A percentile compares a stretch with the other conserved stretches of the same genome.
phyloP scores from a whole-genome alignment of 1,140 invertebrate genomes.

The Planococcus citri region DNA sequence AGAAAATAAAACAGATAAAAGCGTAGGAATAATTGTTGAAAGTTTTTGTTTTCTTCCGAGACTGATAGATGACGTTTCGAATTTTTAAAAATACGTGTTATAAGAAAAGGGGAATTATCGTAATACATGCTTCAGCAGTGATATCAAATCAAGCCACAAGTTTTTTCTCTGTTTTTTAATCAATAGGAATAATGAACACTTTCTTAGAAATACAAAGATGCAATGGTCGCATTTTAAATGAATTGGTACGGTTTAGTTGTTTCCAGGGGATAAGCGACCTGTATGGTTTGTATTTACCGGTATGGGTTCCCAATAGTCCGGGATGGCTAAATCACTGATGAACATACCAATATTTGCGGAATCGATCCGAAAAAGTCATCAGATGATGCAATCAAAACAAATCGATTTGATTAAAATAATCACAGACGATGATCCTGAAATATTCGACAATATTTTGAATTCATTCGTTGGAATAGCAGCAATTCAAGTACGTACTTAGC shows the following conservation, averaged over 20 bases:
- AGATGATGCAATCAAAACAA: constrained; percentile 41
- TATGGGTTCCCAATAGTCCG: constrained; percentile 51
- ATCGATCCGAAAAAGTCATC: constrained; percentile 45
- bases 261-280: constrained; percentile 42
- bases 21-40: no score
- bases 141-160: no score
- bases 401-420: constrained; percentile 49
- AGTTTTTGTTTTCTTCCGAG: no score
- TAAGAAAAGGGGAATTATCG: no score
- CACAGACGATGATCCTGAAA: constrained; percentile 41
- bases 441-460: constrained; percentile 45
- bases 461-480: constrained; percentile 63
- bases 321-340: constrained; percentile 46
- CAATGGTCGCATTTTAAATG: no score
- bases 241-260: constrained; percentile 40
- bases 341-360: constrained; percentile 40
- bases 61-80: no score
- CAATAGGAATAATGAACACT: no score
- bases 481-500: constrained; percentile 51
- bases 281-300: constrained; percentile 52
- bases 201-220: no score
- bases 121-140: no score
- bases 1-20: no score
- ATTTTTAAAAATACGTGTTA: no score
- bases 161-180: no score